phyloP scores from a whole-genome alignment of 2,888 invertebrate genomes.

The Panopea generosa region DNA sequence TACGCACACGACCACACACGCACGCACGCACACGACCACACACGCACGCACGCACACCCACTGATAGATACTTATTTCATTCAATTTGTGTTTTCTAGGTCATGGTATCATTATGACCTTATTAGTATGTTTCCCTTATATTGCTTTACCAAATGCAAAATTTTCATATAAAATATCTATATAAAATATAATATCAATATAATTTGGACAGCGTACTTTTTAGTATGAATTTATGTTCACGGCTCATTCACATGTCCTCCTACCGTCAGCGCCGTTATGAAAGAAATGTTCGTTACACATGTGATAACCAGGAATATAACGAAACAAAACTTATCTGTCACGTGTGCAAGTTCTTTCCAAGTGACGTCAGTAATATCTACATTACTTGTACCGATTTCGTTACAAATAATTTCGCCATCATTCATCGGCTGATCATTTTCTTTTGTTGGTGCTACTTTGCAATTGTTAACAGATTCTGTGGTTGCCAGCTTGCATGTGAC shows the following conservation, averaged over 20 bases:
- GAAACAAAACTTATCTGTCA: slow-evolving; percentile 49
- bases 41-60: too few relatives aligned
- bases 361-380: slow-evolving; percentile 12
- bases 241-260: background rate
- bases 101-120: too few relatives aligned
- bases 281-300: slow-evolving; percentile 14
- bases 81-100: too few relatives aligned
- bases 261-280: slow-evolving; percentile 10
- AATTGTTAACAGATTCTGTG: background rate
- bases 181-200: too few relatives aligned
- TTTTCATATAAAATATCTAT: too few relatives aligned
- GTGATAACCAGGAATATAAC: slow-evolving; percentile 26
- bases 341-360: slow-evolving; percentile 33
- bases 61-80: too few relatives aligned
- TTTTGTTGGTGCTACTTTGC: background rate
- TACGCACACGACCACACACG: too few relatives aligned
- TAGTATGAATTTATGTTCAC: too few relatives aligned
- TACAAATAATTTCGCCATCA: background rate
- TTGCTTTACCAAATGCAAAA: too few relatives aligned
- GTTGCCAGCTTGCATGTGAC: slow-evolving; percentile 11
- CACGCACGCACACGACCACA: too few relatives aligned
- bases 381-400: background rate
- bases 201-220: too few relatives aligned
- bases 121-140: too few relatives aligned
- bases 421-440: background rate